Percentiles rank a stretch among this genome's conserved stretches.
Evolutionary conservation across 2,113 vertebrate genomes (phyloP).

Genomic region (Microtus oregoni): DNA sequence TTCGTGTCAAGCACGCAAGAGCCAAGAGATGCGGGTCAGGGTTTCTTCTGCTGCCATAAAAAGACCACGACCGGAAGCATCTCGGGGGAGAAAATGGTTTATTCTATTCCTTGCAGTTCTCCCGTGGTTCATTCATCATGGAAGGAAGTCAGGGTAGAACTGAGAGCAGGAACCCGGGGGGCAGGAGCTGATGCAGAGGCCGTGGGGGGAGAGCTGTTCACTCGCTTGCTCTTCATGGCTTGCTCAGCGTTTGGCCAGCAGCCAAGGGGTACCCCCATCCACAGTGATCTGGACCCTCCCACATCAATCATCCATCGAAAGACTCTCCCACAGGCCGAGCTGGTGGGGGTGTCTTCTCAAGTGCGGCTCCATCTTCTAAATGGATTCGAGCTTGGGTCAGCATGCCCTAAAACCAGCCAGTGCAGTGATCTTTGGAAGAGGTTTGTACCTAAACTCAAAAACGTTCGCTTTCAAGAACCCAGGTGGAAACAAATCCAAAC

Average conservation of each 20-base stretch:
- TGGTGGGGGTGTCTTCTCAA: not conserved
- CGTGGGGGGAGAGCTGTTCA: not conserved
- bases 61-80: not conserved
- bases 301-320: not conserved
- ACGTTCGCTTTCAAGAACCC: constrained; percentile 36
- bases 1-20: not conserved
- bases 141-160: not conserved
- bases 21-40: not conserved
- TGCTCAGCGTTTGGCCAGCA: not conserved
- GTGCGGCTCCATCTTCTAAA: not conserved
- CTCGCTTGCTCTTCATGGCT: not conserved
- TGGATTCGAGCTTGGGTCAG: not conserved
- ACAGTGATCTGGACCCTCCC: not conserved
- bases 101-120: not conserved
- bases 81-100: not conserved
- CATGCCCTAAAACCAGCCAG: not conserved
- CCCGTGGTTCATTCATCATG: not conserved
- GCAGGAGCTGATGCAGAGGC: not conserved
- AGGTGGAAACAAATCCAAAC: not conserved
- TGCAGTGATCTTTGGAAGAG: not conserved
- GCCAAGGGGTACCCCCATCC: not conserved
- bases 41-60: no score
- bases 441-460: constrained; percentile 27
- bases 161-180: not conserved
- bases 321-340: not conserved